A percentile compares a stretch with the other conserved stretches of the same genome.
phyloP scores from a whole-genome alignment of 2,888 invertebrate genomes.

The Eupelmus urozonus region DNA sequence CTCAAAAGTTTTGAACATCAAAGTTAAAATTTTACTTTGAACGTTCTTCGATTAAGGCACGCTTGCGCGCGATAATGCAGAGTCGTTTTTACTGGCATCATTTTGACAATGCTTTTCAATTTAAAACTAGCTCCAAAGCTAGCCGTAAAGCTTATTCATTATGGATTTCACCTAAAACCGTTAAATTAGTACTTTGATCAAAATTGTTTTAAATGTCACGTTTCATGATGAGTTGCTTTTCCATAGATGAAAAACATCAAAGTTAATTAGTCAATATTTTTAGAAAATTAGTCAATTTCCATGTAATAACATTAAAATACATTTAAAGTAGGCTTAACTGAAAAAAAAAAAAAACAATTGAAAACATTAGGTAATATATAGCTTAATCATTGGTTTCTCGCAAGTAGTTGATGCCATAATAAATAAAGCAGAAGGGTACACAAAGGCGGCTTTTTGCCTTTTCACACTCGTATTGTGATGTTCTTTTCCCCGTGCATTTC shows the following conservation, averaged over 20 bases:
- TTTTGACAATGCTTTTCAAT: slow-evolving; percentile 49
- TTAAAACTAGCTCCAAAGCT: background rate
- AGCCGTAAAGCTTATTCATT: slow-evolving; percentile 19
- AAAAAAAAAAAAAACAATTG: background rate
- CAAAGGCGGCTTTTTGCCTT: slow-evolving; percentile 10
- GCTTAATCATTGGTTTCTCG: background rate
- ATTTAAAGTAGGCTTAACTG: background rate
- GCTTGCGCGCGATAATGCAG: background rate
- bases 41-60: slow-evolving; percentile 40
- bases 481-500: slow-evolving; percentile 20
- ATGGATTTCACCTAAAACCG: background rate
- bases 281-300: too few species aligned
- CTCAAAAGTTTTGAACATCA: slow-evolving; percentile 47
- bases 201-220: background rate
- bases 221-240: background rate
- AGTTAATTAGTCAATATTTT: too few species aligned
- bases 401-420: background rate
- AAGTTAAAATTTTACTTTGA: slow-evolving; percentile 54
- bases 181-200: background rate
- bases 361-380: background rate
- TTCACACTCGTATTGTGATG: slow-evolving; percentile 33
- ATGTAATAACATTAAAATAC: background rate
- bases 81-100: slow-evolving; percentile 34
- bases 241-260: too few species aligned
- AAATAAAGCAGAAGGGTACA: background rate